Evolutionary conservation across 2,113 vertebrate genomes (phyloP), one percentile per base, ranked within the genome.

Genomic region (Cyanocitta stelleri): DNA sequence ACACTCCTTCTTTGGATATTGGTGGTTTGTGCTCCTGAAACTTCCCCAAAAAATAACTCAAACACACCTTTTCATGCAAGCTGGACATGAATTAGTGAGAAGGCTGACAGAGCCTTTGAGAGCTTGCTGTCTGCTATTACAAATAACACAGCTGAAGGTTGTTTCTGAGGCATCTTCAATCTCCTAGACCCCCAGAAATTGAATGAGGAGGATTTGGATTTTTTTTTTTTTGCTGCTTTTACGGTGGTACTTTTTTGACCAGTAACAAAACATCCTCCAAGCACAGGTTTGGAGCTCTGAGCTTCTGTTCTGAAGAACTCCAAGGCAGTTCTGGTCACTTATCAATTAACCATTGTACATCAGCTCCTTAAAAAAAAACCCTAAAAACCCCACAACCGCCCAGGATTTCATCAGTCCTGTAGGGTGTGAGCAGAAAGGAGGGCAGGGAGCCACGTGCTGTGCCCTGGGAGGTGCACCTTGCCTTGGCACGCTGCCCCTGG

Each of bases 301-400:
- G 18, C 17, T 43, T 48, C 41, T 43, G 13, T 33, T 68, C 11
- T 12, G 19, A 75, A 43, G 32, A 33, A 6, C 27, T n/a, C 32
- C 22, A 10, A 24, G 49, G 21, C 37, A 44, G 19, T 49, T 81
- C n/a, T 77, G 11, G 3, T 58, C 26, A 5, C 56, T 56, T 49
- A 39, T 7, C 30, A 16, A 6, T 4, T 33, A 46, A 20, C 13
- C 52, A 1, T 41, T 19, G 8, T 24, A 29, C 19, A 43, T 13
- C 26, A 54, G 10, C 20, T 49, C 41, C 58, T 89, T 56, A n/a
- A 41, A 10, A 61, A 49, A 49, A 71, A 35, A 4, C 0, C 11
- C 26, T 10, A 15, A 74, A 82, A 37, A 0, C 12, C 13, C 11
- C 30, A 29, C 2, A 46, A 0, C 2, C 16, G 9, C 4, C 1